A percentile compares a stretch with the other conserved stretches of the same genome.
phyloP scores from a whole-genome alignment of 2,888 invertebrate genomes.

The Automeris io region DNA sequence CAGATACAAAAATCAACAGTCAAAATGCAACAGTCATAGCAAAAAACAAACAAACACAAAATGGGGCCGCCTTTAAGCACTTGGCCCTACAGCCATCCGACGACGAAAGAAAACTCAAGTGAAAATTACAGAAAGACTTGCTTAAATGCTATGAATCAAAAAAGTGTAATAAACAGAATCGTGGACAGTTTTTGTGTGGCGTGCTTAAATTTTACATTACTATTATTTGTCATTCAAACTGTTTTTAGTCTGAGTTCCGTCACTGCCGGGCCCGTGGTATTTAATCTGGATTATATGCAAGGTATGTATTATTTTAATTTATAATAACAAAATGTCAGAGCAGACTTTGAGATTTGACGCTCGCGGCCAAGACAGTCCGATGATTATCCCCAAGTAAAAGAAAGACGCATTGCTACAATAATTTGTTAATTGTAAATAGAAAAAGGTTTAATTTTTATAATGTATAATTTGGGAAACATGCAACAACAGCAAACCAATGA shows the following conservation, averaged over 20 bases:
- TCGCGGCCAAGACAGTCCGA: no score
- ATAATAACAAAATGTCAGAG: no score
- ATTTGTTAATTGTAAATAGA: no score
- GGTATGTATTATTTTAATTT: conserved; percentile 34
- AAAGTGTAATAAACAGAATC: conserved; percentile 34
- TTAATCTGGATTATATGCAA: conserved; percentile 65
- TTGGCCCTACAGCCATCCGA: conserved; percentile 49
- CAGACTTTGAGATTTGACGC: no score
- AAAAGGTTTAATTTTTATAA: no score
- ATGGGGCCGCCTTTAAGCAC: conserved; percentile 60
- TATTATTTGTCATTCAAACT: conserved; percentile 47
- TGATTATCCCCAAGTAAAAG: no score
- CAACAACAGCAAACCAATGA: no score
- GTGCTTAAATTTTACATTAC: conserved; percentile 50
- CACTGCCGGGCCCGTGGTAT: conserved; percentile 54
- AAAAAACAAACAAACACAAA: conserved; percentile 18
- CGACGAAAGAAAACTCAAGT: conserved; percentile 12
- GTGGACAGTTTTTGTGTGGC: conserved; percentile 41
- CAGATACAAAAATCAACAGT: conserved; percentile 26
- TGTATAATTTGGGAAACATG: no score
- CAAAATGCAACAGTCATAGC: conserved; percentile 42
- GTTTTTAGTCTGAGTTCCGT: conserved; percentile 44
- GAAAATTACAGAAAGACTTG: conserved; percentile 24
- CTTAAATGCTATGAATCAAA: conserved; percentile 25
- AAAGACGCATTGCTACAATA: no score